Evolutionary conservation across 2,113 vertebrate species (phyloP).

Genomic region (Balaeniceps rex): DNA sequence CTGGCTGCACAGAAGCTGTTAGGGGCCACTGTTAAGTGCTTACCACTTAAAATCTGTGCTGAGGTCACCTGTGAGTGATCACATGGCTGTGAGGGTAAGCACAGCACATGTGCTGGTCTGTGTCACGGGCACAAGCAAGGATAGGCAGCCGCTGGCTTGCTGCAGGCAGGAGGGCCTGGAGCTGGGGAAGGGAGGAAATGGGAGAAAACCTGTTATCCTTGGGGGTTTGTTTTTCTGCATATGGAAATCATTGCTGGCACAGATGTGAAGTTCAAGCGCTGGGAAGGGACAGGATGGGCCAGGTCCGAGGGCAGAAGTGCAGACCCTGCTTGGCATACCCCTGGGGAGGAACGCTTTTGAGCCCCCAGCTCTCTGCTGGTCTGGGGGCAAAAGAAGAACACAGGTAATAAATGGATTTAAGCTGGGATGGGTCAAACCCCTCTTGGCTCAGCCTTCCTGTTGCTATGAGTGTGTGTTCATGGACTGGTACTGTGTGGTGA

Average conservation of each 20-base stretch:
- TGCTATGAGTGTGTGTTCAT: rapidly evolving
- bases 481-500: background rate
- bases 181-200: background rate
- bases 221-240: background rate
- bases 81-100: rapidly evolving
- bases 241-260: background rate
- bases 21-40: background rate
- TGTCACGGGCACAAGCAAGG: rapidly evolving
- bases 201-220: background rate
- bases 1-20: background rate
- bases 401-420: background rate
- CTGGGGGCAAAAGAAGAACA: background rate
- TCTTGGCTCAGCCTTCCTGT: background rate
- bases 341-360: background rate
- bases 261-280: background rate
- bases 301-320: background rate
- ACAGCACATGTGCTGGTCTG: background rate
- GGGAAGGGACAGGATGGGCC: background rate
- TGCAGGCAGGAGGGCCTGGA: background rate
- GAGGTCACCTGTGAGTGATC: background rate
- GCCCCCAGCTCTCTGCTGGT: background rate
- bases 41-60: background rate
- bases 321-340: background rate
- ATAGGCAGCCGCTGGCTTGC: rapidly evolving
- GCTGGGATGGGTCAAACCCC: background rate